Evolutionary conservation across 2,888 invertebrate genomes (phyloP).

Genomic region (Aricia artaxerxes): DNA sequence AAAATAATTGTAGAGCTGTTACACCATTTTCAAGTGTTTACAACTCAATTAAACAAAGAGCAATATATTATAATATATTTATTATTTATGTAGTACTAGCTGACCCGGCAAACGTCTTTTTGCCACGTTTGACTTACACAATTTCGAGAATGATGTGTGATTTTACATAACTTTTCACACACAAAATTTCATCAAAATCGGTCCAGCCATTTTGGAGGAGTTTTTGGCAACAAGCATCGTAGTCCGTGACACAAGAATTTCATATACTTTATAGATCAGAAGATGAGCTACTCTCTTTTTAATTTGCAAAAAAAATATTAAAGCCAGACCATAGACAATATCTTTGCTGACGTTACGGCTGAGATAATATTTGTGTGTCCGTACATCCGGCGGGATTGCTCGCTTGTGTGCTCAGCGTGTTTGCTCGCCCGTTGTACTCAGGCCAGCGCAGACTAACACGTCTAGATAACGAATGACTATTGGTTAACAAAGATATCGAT

Average conservation of each 20-base stretch:
- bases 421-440: slow-evolving; percentile 17
- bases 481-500: neutral
- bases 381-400: slow-evolving; percentile 32
- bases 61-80: too few species aligned
- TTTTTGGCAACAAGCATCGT: neutral
- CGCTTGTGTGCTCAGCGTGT: slow-evolving; percentile 47
- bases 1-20: neutral
- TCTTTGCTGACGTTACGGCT: neutral
- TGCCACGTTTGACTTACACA: too few species aligned
- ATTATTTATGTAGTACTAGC: too few species aligned
- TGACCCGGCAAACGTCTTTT: too few species aligned
- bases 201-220: neutral
- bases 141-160: too few species aligned
- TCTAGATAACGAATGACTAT: slow-evolving; percentile 15
- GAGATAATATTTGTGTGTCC: slow-evolving; percentile 36
- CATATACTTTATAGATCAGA: neutral
- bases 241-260: neutral
- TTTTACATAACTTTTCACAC: neutral
- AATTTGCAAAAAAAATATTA: neutral
- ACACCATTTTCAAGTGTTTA: neutral
- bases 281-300: neutral
- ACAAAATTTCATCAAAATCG: neutral
- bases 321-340: neutral
- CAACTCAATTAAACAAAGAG: too few species aligned
- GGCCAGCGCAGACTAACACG: neutral